Base-by-base conservation (phyloP, 2,888 invertebrate genomes). In the Anorthoa munda region DNA sequence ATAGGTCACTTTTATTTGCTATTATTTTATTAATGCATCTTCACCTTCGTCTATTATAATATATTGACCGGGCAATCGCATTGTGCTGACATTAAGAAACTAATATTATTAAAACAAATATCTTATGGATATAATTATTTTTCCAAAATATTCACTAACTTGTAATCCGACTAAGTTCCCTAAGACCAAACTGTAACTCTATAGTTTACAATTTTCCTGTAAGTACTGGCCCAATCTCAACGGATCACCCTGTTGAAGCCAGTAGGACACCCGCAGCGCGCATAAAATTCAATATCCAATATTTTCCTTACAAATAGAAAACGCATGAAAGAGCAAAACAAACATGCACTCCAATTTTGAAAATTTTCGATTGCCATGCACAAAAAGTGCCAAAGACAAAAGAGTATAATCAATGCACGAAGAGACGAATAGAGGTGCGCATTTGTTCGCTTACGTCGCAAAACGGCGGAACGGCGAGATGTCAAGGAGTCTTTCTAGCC, bases 361-460 rank as follows among this genome's bases (percentile, higher is more conserved):
- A 90, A 89, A 88, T 90, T 89, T 88, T 90, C 87, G 84, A 91
- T 92, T 90, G 88, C 89, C 88, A 89, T 86, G 86, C 89, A 91
- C 88, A 90, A 91, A 93, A 92, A 90, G 89, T 89, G 87, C 88
- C 86, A 90, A 91, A 92, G 91, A 93, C 91, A 92, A 93, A 91
- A 89, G 92, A 87, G 90, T 89, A 91, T 85, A 80, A 92, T 91
- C 89, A 92, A 92, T 89, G 92, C 91, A 83, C 87, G 88, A 85
- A 87, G 86, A 86, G 86, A 92, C 86, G 87, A 85, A 86, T 86
- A 86, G 87, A 92, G 93, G 93, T 92, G 93, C 89, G 91, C 94
- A 94, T 92, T 95, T 95, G 94, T 94, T 92, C 93, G 93, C 94
- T 92, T 90, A 91, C 91, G 87, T 81, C 86, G 92, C 93, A 89